A percentile compares a stretch with the other conserved stretches of the same genome.
Conservation (phyloP, 2,888 invertebrate species). For the Cheilosia vernalis region DNA sequence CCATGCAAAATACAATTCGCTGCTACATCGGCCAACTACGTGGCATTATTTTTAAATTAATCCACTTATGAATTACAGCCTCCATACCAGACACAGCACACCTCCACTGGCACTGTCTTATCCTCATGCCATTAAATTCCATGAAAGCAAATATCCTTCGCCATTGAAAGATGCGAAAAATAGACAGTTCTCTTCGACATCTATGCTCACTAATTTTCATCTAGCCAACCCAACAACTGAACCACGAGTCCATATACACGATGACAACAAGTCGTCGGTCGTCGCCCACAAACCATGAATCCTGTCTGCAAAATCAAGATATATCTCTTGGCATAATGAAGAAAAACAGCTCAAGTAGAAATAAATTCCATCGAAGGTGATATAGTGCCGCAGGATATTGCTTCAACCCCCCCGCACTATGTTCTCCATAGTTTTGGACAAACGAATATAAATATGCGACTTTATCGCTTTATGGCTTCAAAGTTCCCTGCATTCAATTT, state of each 20-base stretch:
- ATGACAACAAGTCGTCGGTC: slow-evolving; percentile 24
- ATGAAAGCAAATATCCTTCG: slow-evolving; percentile 4
- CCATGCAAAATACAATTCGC: too few relatives aligned
- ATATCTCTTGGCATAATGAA: slow-evolving; percentile 75
- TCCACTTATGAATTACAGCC: too few relatives aligned
- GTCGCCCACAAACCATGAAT: slow-evolving; percentile 58
- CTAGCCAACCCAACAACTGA: neutral
- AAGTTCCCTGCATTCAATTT: slow-evolving; percentile 36
- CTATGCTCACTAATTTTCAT: slow-evolving; percentile 1
- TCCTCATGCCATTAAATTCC: slow-evolving; percentile 13
- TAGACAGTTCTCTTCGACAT: slow-evolving; percentile 18
- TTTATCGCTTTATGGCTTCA: slow-evolving; percentile 31
- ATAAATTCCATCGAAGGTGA: slow-evolving; percentile 75
- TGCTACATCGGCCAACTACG: too few relatives aligned
- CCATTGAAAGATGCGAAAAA: slow-evolving; percentile 37
- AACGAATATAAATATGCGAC: slow-evolving; percentile 63
- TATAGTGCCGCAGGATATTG: slow-evolving; percentile 70
- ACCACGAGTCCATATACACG: neutral
- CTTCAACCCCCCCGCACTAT: slow-evolving; percentile 18
- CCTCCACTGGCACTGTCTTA: too few relatives aligned
- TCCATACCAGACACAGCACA: too few relatives aligned
- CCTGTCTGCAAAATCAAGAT: slow-evolving; percentile 75
- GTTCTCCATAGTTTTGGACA: slow-evolving; percentile 16
- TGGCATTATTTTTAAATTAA: too few relatives aligned
- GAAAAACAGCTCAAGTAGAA: slow-evolving; percentile 76